A percentile compares a stretch with the other conserved stretches of the same genome.
phyloP scores from a whole-genome alignment of 2,888 invertebrate species.

The Pristionchus japonicus region DNA sequence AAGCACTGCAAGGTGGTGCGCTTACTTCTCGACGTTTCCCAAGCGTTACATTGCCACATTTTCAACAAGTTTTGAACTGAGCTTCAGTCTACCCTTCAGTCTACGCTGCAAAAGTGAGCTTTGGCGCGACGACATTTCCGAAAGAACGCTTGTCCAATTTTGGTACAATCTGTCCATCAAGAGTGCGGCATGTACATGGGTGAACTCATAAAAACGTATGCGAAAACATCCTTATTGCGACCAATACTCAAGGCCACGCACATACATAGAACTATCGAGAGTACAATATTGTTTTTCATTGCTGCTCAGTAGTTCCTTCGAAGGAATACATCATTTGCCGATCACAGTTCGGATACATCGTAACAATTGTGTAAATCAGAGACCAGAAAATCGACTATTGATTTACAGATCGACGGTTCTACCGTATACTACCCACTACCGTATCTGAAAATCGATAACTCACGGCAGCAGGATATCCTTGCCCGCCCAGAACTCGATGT shows the following conservation, averaged over 20 bases:
- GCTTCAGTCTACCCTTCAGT: neutral
- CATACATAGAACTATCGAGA: neutral
- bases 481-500: slow-evolving; percentile 73
- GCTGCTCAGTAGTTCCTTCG: neutral
- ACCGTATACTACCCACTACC: no score
- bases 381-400: neutral
- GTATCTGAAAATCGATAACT: no score
- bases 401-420: no score
- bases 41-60: neutral
- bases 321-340: neutral
- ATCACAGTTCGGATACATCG: neutral
- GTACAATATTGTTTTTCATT: neutral
- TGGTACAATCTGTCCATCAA: neutral
- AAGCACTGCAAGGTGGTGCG: slow-evolving; percentile 50
- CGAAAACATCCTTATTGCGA: neutral
- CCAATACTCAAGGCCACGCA: neutral
- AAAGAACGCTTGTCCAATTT: neutral
- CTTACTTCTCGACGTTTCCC: neutral
- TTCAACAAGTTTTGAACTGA: neutral
- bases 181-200: neutral
- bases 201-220: neutral
- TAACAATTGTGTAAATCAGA: neutral
- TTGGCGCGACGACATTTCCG: neutral
- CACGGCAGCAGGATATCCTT: slow-evolving; percentile 69
- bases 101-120: neutral